phyloP scores from a whole-genome alignment of 2,113 vertebrate species.

The Pelmatolapia mariae region DNA sequence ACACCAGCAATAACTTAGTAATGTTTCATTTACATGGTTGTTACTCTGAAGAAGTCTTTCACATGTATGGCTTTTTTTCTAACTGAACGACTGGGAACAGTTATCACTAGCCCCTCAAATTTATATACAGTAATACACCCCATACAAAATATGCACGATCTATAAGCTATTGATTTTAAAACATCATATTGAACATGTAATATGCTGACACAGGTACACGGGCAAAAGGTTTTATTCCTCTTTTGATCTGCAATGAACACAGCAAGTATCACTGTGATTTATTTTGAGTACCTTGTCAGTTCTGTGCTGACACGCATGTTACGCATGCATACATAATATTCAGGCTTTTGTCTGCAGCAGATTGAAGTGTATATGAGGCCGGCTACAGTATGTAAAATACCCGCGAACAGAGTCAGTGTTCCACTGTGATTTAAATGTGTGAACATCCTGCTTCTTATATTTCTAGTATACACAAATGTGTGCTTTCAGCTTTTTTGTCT shows the following conservation, averaged over 20 bases:
- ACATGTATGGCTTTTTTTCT: neutral
- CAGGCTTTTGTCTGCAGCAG: neutral
- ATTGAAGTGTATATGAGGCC: neutral
- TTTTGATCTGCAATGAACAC: neutral
- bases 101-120: neutral
- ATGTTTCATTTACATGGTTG: neutral
- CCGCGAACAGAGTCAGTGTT: neutral
- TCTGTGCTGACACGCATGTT: neutral
- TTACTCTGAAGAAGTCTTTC: neutral
- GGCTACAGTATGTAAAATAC: neutral
- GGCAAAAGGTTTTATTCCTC: neutral
- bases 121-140: neutral
- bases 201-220: neutral
- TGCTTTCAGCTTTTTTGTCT: constrained; percentile 25
- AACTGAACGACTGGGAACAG: neutral
- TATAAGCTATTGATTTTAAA: neutral
- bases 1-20: neutral
- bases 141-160: neutral
- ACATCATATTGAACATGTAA: neutral
- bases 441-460: constrained; percentile 1
- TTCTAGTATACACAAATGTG: constrained; percentile 24
- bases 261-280: neutral
- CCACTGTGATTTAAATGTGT: constrained; percentile 8
- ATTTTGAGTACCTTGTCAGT: neutral
- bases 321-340: neutral